A percentile compares a stretch with the other conserved stretches of the same genome.
These are phyloP conservation scores for Paramormyrops kingsleyae DNA, from an alignment of 2,113 vertebrate species.

Conservation along the genomic window DNA sequence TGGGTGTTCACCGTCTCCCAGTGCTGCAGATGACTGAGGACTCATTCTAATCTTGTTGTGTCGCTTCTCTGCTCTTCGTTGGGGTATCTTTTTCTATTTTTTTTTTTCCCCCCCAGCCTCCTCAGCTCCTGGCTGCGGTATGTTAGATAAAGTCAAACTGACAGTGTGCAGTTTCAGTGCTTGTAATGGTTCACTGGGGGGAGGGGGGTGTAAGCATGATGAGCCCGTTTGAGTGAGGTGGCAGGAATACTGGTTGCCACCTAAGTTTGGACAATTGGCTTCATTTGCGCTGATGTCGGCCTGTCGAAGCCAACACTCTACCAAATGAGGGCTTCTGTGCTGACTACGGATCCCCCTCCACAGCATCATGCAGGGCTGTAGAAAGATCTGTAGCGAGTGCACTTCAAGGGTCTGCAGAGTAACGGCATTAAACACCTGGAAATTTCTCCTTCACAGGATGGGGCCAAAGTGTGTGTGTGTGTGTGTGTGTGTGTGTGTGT, in stretches of 20 bases:
- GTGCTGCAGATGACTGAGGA: not conserved
- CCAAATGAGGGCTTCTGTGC: not conserved
- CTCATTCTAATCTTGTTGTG: not conserved
- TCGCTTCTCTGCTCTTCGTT: not conserved
- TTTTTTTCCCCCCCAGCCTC: not conserved
- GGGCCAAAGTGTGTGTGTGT: not conserved
- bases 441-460: not conserved
- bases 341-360: not conserved
- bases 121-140: not conserved
- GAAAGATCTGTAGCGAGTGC: not conserved
- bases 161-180: not conserved
- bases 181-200: not conserved
- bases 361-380: not conserved
- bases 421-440: not conserved
- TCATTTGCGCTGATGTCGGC: not conserved
- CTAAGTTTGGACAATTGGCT: not conserved
- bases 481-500: not conserved
- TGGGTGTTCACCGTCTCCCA: not conserved
- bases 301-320: not conserved
- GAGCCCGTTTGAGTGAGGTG: not conserved
- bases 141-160: not conserved
- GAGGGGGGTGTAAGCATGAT: not conserved
- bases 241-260: not conserved
- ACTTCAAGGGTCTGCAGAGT: not conserved
- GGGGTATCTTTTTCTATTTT: not conserved